Evolutionary conservation across 2,113 vertebrate species (phyloP), one percentile per base, ranked within the genome.

Genomic region (Marmota monax): DNA sequence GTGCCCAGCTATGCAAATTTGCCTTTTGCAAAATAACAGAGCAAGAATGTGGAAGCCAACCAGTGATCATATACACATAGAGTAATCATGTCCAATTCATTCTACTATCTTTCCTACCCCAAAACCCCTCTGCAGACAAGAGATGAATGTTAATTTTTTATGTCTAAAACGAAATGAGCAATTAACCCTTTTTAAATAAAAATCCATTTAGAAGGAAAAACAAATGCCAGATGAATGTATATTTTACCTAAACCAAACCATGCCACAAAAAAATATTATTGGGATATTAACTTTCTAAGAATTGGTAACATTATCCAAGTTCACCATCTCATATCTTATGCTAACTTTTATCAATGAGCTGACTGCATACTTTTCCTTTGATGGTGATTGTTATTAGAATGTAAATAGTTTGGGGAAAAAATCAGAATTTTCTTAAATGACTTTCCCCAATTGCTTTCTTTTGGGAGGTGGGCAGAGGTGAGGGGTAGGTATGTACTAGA

Each of bases 371-470:
- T 87, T 93, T 53, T 83, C 93, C 29, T 94, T 48, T 94, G 29
- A 78, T 86, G 25, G 82, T 51, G 69, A 34, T 12, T 83, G 27
- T 67, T 74, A 79, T 53, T 17, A 29, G 51, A 42, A 84, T 67
- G 29, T 87, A 86, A 61, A 80, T 84, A 73, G 85, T 72, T 96
- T 79, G 5, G 16, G 4, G 16, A n/a, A 86, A 39, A 92, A 87
- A 76, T 48, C 80, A 85, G 63, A 90, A 67, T 83, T 61, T 12
- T 87, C 63, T 90, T 77, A 10, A 45, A 78, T 27, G 7, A 8
- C 10, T 63, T 93, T 14, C 45, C 29, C 92, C 51, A 76, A n/a
- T 51, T 51, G 70, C 6, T n/a, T 45, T 45, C 45, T 45, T 45
- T 45, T 45, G 45, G 45, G 7, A 1, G 45, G 45, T 45, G 45